Evolutionary conservation across 2,888 invertebrate species (phyloP), one percentile per base, ranked within the genome.

Genomic region (Xestia c-nigrum): DNA sequence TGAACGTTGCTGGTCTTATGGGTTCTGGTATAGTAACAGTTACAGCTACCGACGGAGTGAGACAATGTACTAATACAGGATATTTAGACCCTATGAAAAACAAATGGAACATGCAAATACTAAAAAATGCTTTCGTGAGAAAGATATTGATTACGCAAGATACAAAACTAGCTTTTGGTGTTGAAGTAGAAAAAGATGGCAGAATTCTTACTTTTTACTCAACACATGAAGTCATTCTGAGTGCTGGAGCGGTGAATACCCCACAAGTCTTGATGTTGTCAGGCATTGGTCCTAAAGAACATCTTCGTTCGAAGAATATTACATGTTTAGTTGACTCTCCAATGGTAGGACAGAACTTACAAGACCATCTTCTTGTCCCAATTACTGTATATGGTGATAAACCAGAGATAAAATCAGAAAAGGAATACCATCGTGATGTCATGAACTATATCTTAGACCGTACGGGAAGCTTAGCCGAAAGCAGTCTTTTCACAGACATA

Each of bases 31-130:
- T 94, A 67, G 87, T 94, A 0, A 95, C 95, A 82, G 96, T 90
- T 12, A 97, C 96, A 43, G 94, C 97, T 84, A 93, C 94, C 64
- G 90, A 92, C 67, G 97, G 97, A 0, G 87, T 90, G 64, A 93
- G 97, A 77, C 94, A 93, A 82, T 97, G 97, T 85, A 98, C 43
- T 98, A 98, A 9, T 97, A 98, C 93, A 61, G 94, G 95, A 65
- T 97, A 95, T 72, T 88, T 97, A 2, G 86, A 92, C 3, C 89
- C 84, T 7, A 75, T 86, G 0, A 88, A 84, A 72, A 74, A 87
- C 4, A 88, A 92, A 74, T 74, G 40, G 40, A 88, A 88, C 14
- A 46, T 88, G n/a, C 75, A 72, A 16, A 76, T 86, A n/a, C 67
- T 83, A 19, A 88, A 84, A 52, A 80, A 86, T 21, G 67, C 87